Conservation (phyloP, 2,113 vertebrate genomes). For the Paratilapia polleni region DNA sequence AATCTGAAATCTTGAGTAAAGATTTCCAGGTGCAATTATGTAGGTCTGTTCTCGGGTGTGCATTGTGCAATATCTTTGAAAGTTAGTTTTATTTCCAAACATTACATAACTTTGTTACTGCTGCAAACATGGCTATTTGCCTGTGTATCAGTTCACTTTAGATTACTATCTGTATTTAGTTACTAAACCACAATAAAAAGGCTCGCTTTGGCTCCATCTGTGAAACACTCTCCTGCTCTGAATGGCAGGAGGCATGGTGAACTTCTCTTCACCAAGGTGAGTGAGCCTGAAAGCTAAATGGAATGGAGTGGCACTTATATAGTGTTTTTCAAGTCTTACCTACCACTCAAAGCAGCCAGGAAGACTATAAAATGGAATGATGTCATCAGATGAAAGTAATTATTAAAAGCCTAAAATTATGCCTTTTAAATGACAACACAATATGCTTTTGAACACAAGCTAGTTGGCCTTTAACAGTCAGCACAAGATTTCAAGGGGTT, state of each 20-base stretch:
- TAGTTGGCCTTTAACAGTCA: no score
- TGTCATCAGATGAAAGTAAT: background rate
- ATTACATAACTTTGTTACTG: constrained; percentile 21
- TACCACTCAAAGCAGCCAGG: background rate
- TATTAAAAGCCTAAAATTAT: background rate
- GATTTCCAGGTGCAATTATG: background rate
- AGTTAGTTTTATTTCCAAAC: background rate
- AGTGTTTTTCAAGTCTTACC: background rate
- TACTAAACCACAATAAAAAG: constrained; percentile 5
- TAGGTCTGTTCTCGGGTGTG: background rate
- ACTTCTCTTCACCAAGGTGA: background rate
- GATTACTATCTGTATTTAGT: background rate
- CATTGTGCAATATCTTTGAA: background rate
- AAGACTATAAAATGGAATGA: background rate
- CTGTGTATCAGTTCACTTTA: background rate
- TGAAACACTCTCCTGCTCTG: background rate
- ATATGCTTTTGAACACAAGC: no score
- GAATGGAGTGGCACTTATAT: background rate
- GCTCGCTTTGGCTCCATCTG: constrained; percentile 5
- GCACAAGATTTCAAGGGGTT: background rate
- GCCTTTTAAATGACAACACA: background rate
- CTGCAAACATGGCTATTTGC: background rate
- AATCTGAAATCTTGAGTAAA: background rate
- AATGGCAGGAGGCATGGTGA: background rate
- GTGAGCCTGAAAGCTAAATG: constrained; percentile 10